These are phyloP conservation scores for Arbacia lixula DNA, from an alignment of 53 echinoderm and acorn worm species.

Conservation along the genomic window DNA sequence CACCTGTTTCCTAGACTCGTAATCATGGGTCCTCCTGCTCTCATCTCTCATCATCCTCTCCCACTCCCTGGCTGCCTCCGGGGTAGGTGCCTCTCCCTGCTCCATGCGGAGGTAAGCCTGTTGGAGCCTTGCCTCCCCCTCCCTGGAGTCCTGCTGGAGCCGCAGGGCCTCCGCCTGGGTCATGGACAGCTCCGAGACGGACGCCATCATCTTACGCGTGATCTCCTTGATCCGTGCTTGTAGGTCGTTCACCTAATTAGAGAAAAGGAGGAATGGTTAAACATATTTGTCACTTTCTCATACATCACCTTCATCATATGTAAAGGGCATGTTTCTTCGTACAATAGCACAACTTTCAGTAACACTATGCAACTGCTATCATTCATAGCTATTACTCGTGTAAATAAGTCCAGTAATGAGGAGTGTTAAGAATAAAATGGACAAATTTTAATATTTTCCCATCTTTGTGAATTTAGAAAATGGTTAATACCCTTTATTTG, in stretches of 20 bases:
- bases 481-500: no score
- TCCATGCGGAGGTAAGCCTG: slow-evolving; percentile 99
- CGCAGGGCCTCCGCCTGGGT: slow-evolving; percentile 89
- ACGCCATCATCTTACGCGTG: slow-evolving; percentile 98
- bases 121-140: slow-evolving; percentile 83
- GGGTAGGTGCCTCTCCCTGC: slow-evolving; percentile 94
- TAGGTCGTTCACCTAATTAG: slow-evolving; percentile 91
- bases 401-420: no score
- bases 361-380: no score
- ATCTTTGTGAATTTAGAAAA: no score
- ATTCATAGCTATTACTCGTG: no score
- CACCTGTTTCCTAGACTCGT: slow-evolving; percentile 78
- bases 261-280: background rate
- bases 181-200: slow-evolving; percentile 99
- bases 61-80: slow-evolving; percentile 92
- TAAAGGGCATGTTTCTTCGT: no score
- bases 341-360: no score
- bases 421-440: no score
- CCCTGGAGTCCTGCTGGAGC: slow-evolving; percentile 79
- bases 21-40: slow-evolving; percentile 64
- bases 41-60: slow-evolving; percentile 95
- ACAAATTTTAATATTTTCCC: no score
- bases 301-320: no score
- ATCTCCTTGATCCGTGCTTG: slow-evolving; percentile 94
- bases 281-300: no score